Evolutionary conservation across 2,888 invertebrate species (phyloP).

Genomic region (Masnerella sp.): DNA sequence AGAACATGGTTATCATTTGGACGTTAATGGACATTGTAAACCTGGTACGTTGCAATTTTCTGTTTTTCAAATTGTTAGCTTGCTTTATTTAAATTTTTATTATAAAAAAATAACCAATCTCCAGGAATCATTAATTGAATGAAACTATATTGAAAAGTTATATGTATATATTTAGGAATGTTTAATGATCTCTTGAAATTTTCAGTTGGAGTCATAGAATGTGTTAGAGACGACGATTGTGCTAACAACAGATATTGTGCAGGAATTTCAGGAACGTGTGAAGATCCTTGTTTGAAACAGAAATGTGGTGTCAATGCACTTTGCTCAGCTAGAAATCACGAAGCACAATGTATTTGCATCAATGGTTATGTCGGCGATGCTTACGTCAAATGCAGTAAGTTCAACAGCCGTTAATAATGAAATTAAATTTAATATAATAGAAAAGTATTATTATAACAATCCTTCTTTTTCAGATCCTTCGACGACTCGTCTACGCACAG

Average conservation of each 20-base stretch:
- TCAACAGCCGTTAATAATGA: neutral
- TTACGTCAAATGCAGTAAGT: constrained; percentile 85
- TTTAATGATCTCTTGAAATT: too few relatives aligned
- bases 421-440: neutral
- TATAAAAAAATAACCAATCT: neutral
- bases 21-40: constrained; percentile 81
- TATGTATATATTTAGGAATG: too few relatives aligned
- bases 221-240: constrained; percentile 86
- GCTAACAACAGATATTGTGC: constrained; percentile 88
- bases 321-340: constrained; percentile 88
- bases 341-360: constrained; percentile 87
- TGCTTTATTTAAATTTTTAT: neutral
- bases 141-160: constrained; percentile 1
- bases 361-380: constrained; percentile 88
- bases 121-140: neutral
- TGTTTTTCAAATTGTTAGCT: neutral
- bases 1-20: constrained; percentile 83
- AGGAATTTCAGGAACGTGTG: constrained; percentile 83
- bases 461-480: constrained; percentile 36
- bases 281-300: constrained; percentile 87
- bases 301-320: constrained; percentile 86
- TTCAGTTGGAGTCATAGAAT: constrained; percentile 78
- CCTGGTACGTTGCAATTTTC: constrained; percentile 72
- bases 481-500: constrained; percentile 81
- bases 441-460: too few relatives aligned